Conservation (phyloP, 2,113 vertebrate species). For the Boulengeromyrus knoepffleri region DNA sequence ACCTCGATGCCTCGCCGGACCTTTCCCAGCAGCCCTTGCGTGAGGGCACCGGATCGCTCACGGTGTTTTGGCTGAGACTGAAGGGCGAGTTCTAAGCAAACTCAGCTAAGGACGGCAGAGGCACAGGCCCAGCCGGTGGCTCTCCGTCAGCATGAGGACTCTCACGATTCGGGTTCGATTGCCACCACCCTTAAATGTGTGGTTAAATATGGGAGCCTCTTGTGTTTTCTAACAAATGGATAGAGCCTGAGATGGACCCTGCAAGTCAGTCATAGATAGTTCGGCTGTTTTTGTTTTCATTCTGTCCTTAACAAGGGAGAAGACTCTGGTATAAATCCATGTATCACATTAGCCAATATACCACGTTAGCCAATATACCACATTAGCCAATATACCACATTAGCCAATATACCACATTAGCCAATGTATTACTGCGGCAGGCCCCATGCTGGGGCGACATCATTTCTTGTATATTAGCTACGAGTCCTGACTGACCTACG, state of each 20-base stretch:
- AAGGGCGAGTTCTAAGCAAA: not conserved
- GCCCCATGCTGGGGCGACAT: not conserved
- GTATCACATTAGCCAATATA: not conserved
- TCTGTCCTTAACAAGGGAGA: not conserved
- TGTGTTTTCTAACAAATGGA: not conserved
- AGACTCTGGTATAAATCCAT: not conserved
- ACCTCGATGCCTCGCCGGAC: not conserved
- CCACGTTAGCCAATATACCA: not conserved
- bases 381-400: not conserved
- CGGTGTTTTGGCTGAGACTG: not conserved
- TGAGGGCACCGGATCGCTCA: not conserved
- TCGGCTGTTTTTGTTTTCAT: not conserved
- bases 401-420: not conserved
- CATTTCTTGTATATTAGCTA: not conserved
- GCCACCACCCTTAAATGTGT: not conserved
- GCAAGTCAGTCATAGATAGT: not conserved
- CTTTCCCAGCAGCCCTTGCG: not conserved
- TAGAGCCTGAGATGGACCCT: not conserved
- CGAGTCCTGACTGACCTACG: not conserved
- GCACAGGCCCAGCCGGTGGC: not conserved
- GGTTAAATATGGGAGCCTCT: not conserved
- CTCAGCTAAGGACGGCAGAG: not conserved
- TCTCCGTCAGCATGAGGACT: not conserved
- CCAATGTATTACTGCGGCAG: not conserved
- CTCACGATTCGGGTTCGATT: not conserved